phyloP scores from a whole-genome alignment of 92 coral and sea anemone genomes.

The Zoanthus gigantus region DNA sequence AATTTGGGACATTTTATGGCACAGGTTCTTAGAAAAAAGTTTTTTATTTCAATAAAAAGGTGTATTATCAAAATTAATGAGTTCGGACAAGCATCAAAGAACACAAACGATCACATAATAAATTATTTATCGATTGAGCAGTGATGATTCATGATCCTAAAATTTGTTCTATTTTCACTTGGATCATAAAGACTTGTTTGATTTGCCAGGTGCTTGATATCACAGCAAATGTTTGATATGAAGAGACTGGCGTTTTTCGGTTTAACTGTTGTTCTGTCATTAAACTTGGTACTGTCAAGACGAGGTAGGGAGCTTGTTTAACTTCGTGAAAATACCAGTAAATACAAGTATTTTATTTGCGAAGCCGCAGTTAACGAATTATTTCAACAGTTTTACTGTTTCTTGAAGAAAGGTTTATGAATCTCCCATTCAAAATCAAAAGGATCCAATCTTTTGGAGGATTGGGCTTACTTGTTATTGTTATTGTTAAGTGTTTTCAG shows the following conservation, averaged over 20 bases:
- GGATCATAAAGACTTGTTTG: background rate
- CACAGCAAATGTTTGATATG: background rate
- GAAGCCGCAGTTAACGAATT: background rate
- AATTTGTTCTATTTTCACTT: conserved; percentile 13
- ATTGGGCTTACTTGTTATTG: too few relatives aligned
- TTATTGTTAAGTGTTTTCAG: too few relatives aligned
- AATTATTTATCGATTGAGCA: conserved; percentile 15
- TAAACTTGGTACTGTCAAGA: background rate
- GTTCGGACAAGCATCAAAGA: background rate
- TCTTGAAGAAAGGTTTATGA: too few relatives aligned
- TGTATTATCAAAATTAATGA: background rate
- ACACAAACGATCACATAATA: background rate
- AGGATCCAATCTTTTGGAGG: too few relatives aligned
- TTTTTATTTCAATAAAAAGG: too few relatives aligned
- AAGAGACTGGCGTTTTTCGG: background rate
- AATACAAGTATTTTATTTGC: background rate
- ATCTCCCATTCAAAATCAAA: too few relatives aligned
- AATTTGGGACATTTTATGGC: too few relatives aligned
- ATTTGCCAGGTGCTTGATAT: background rate
- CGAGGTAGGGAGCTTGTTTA: conserved; percentile 8
- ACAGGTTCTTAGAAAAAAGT: background rate
- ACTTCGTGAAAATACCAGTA: background rate
- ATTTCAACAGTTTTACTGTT: background rate
- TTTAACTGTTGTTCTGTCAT: background rate
- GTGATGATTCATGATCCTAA: conserved; percentile 8